These are phyloP conservation scores for Dipodomys merriami DNA, from an alignment of 2,113 vertebrate genomes.

Conservation along the genomic window DNA sequence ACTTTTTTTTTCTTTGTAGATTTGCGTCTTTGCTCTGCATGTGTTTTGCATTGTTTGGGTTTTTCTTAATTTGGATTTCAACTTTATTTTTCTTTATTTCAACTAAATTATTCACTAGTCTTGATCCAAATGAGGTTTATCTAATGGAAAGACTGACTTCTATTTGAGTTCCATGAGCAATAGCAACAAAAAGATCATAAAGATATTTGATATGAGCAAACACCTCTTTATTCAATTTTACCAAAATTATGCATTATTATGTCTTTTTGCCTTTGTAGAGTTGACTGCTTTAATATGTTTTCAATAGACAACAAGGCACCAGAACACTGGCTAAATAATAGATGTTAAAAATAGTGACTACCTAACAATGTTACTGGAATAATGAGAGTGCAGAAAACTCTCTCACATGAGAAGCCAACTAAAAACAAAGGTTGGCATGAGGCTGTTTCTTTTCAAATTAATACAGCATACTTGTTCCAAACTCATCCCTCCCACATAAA, in stretches of 20 bases:
- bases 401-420: slow-evolving; percentile 65
- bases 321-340: slow-evolving; percentile 66
- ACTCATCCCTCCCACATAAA: slow-evolving; percentile 61
- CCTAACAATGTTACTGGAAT: slow-evolving; percentile 75
- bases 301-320: slow-evolving; percentile 62
- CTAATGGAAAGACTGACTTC: slow-evolving; percentile 44
- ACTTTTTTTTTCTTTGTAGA: slow-evolving; percentile 44
- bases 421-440: slow-evolving; percentile 74
- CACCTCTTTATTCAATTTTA: slow-evolving; percentile 36
- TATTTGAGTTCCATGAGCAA: slow-evolving; percentile 11
- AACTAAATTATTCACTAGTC: slow-evolving; percentile 11
- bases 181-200: slow-evolving; percentile 12
- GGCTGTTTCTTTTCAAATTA: slow-evolving; percentile 68
- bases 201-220: slow-evolving; percentile 46
- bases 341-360: slow-evolving; percentile 76
- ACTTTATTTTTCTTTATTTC: background rate
- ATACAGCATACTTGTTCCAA: slow-evolving; percentile 59
- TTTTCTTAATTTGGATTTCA: slow-evolving; percentile 33
- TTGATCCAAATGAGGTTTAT: slow-evolving; percentile 50
- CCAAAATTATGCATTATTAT: slow-evolving; percentile 36
- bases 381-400: slow-evolving; percentile 72
- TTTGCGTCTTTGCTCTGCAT: slow-evolving; percentile 18
- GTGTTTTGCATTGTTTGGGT: slow-evolving; percentile 42
- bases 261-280: slow-evolving; percentile 22
- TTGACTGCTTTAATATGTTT: slow-evolving; percentile 68